phyloP scores from a whole-genome alignment of 2,797 vertebrate species.

The Malurus leucopterus region DNA sequence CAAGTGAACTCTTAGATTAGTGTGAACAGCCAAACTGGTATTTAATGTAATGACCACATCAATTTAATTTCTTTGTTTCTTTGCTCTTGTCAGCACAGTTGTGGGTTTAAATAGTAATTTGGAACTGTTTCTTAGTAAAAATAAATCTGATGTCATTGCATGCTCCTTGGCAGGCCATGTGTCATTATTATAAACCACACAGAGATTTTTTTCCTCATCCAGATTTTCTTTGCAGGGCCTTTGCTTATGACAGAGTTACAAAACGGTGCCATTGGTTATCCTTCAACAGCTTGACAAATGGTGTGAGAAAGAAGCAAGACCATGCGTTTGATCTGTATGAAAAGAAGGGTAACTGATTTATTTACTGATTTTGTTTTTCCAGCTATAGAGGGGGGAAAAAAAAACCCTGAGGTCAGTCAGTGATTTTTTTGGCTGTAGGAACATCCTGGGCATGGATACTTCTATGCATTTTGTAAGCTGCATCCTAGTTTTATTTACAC shows the following conservation, averaged over 20 bases:
- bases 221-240: conserved; percentile 83
- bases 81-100: conserved; percentile 45
- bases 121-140: conserved; percentile 38
- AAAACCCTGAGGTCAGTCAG: background rate
- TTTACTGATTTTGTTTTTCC: conserved; percentile 53
- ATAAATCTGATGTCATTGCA: conserved; percentile 50
- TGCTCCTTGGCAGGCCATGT: conserved; percentile 48
- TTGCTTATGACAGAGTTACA: conserved; percentile 92
- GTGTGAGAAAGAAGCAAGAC: conserved; percentile 82
- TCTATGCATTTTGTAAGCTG: background rate
- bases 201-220: conserved; percentile 59
- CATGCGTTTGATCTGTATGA: conserved; percentile 91
- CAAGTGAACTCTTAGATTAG: conserved; percentile 20
- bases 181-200: conserved; percentile 50
- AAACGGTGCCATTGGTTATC: conserved; percentile 95
- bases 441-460: background rate
- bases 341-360: conserved; percentile 90
- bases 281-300: conserved; percentile 87
- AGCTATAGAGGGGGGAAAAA: background rate
- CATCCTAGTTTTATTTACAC: background rate
- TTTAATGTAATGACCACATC: conserved; percentile 40
- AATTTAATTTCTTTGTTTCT: conserved; percentile 46
- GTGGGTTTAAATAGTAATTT: conserved; percentile 44
- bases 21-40: conserved; percentile 40
- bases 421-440: background rate